Evolutionary conservation across 2,888 invertebrate species (phyloP), one percentile per base, ranked within the genome.

Genomic region (Trichogramma evanescens): DNA sequence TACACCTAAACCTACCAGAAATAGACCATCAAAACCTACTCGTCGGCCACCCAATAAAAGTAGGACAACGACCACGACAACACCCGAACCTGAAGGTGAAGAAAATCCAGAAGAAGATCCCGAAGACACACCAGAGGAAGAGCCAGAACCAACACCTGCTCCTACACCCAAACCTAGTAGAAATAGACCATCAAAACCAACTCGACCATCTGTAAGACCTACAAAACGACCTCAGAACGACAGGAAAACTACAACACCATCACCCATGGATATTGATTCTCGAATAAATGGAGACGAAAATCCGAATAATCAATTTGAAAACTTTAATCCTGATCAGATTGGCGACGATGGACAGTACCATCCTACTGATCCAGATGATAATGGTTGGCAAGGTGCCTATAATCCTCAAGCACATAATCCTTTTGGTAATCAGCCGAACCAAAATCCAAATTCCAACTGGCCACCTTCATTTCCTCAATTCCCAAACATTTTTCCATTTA

Each of bases 351-450:
- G 52, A n/a, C 48, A 59, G 38, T 57, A 59, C 57, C 54, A 54
- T 39, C 58, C 64, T 8, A 51, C 49, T 26, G 61, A 58, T 52
- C 54, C 61, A 45, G 55, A 65, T 10, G 54, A 61, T 46, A 62
- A 60, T 48, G 63, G 63, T n/a, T 60, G 56, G 56, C 61, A 56
- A 59, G 56, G 58, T 8, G 56, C 58, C 45, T 58, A 61, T n/a
- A 38, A 48, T 5, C 60, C 60, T 6, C 51, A 53, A 1, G 50
- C 46, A 39, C 54, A 55, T 40, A 59, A 59, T 26, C 26, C 26
- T 26, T 26, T 26, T 26, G 26, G 26, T 26, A 26, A 26, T 26
- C 26, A 26, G 26, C 26, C 26, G 26, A 26, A 26, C 26, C 26
- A 26, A 26, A 26, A 26, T 26, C 26, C 26, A 26, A 26, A 26